Evolutionary conservation across 2,797 vertebrate species (phyloP).

Genomic region (Distichodus sexfasciatus): DNA sequence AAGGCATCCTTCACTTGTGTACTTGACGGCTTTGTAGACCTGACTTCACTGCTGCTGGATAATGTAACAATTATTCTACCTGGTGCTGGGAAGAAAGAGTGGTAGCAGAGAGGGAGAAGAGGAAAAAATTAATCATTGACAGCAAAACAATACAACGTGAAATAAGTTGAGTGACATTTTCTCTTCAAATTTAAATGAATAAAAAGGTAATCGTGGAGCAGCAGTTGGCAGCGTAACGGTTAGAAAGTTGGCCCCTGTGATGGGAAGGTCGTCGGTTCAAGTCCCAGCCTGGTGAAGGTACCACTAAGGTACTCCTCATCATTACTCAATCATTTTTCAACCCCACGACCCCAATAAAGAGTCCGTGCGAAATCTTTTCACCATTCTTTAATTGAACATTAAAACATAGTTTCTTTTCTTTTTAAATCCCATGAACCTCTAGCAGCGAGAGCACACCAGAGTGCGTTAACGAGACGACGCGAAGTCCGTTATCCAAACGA

Average conservation of each 20-base stretch:
- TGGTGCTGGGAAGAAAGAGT: neutral
- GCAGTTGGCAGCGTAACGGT: too few species aligned
- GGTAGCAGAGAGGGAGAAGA: neutral
- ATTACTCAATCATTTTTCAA: neutral
- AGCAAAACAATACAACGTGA: too few species aligned
- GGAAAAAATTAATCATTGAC: too few species aligned
- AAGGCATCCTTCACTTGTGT: neutral
- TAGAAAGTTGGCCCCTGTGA: too few species aligned
- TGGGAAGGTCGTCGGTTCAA: neutral
- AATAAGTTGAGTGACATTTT: too few species aligned
- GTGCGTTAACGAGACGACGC: conserved; percentile 61
- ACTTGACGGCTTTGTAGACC: neutral
- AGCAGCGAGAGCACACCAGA: conserved; percentile 60
- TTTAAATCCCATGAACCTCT: conserved; percentile 67
- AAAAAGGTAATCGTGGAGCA: too few species aligned
- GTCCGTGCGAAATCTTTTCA: conserved; percentile 33
- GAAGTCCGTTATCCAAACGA: conserved; percentile 62
- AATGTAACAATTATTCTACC: neutral
- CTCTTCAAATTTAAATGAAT: too few species aligned
- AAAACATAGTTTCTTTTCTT: conserved; percentile 65
- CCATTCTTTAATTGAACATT: conserved; percentile 74
- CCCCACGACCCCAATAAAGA: conserved; percentile 29
- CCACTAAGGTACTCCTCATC: neutral
- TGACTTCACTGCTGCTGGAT: neutral
- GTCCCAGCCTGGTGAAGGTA: too few species aligned